Evolutionary conservation across 2,113 vertebrate species (phyloP), one percentile per base, ranked within the genome.

Genomic region (Morone saxatilis): DNA sequence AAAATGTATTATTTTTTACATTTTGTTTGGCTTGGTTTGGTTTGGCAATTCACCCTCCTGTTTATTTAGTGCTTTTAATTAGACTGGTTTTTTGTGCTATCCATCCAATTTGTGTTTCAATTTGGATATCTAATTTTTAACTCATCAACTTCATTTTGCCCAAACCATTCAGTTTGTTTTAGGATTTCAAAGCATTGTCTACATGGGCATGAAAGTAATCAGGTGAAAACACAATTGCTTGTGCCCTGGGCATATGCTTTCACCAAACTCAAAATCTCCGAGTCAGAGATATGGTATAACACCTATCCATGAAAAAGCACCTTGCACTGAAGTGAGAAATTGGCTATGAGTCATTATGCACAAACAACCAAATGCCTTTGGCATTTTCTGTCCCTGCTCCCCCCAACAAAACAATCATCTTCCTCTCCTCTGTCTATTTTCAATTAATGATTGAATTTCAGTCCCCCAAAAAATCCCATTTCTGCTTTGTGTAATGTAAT

Each of bases 401-500:
- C n/a, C n/a, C n/a, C n/a, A n/a, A n/a, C n/a, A n/a, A 93, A 93
- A 92, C 93, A 94, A 92, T 94, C 91, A 91, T 92, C 87, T 88
- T 90, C 91, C 84, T 88, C 83, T 92, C 86, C 83, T 94, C 89
- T 94, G 94, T 94, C 91, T 94, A 94, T 94, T 94, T 93, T 89
- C 92, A 94, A 93, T 93, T 92, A 93, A 94, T 94, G 93, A 94
- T 94, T 94, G 92, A 94, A 94, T 94, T 93, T 91, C 84, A 90
- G 82, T 72, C 80, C 57, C 81, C 89, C 85, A 79, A 88, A 91
- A 92, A 92, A n/a, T 92, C 91, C 82, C 83, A 92, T 92, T 92
- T 94, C 78, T 91, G 88, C 90, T 92, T 86, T 93, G 91, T 93
- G 92, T 90, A 87, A n/a, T 89, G 88, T 92, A 88, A n/a, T 89